Conservation (phyloP, 2,797 vertebrate genomes). For the Gymnoscopelus braueri region DNA sequence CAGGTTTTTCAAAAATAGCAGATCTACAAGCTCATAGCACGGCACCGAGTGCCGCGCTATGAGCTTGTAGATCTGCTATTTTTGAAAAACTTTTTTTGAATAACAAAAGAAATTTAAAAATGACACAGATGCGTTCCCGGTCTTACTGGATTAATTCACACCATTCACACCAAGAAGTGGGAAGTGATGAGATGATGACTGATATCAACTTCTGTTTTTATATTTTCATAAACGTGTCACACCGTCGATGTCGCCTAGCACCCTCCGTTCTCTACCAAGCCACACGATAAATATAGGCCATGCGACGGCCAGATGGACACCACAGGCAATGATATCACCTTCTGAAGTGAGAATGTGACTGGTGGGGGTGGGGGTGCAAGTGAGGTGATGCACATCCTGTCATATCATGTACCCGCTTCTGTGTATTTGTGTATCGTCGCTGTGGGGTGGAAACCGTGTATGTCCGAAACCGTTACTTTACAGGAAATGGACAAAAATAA, state of each 20-base stretch:
- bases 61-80: too few species aligned
- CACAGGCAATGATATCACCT: conserved; percentile 19
- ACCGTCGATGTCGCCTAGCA: conserved; percentile 30
- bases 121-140: too few species aligned
- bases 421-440: neutral
- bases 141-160: too few species aligned
- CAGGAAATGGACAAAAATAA: too few species aligned
- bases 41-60: too few species aligned
- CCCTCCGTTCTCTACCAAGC: conserved; percentile 33
- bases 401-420: neutral
- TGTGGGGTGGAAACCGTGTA: conserved; percentile 9
- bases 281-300: conserved; percentile 37
- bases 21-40: too few species aligned
- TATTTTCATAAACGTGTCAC: conserved; percentile 25
- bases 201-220: neutral
- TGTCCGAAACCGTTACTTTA: neutral
- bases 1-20: too few species aligned
- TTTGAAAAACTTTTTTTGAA: too few species aligned
- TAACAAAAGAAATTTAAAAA: too few species aligned
- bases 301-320: conserved; percentile 42
- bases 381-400: conserved; percentile 5
- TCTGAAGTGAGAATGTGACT: conserved; percentile 14
- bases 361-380: conserved; percentile 11
- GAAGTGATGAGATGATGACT: neutral
- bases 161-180: neutral